phyloP scores from a whole-genome alignment of 2,797 vertebrate genomes.

The Monodelphis domestica region DNA sequence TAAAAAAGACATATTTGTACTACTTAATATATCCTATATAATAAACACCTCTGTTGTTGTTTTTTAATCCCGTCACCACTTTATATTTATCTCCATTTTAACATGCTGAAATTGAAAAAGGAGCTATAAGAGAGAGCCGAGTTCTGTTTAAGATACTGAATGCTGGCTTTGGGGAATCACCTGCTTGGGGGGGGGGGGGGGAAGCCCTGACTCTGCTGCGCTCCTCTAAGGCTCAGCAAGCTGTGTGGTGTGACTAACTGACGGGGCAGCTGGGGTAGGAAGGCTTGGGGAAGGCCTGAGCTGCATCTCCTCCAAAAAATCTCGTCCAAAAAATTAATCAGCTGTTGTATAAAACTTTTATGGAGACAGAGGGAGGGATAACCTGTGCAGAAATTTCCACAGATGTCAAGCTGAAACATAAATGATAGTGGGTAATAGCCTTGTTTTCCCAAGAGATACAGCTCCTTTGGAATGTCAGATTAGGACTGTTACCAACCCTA shows the following conservation, averaged over 20 bases:
- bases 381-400: slow-evolving; percentile 82
- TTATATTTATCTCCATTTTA: not conserved
- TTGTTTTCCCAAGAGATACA: slow-evolving; percentile 81
- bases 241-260: slow-evolving; percentile 8
- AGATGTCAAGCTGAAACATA: slow-evolving; percentile 82
- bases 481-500: slow-evolving; percentile 79
- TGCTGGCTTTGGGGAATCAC: not conserved
- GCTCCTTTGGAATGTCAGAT: slow-evolving; percentile 86
- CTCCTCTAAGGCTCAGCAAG: not conserved
- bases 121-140: not conserved
- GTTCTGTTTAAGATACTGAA: not conserved
- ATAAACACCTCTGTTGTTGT: slow-evolving; percentile 38
- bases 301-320: slow-evolving; percentile 40
- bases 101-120: slow-evolving; percentile 42
- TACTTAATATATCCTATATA: slow-evolving; percentile 26
- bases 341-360: slow-evolving; percentile 67
- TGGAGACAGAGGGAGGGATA: slow-evolving; percentile 76
- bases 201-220: slow-evolving; percentile 33
- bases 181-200: not conserved
- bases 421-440: slow-evolving; percentile 85
- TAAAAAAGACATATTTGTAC: slow-evolving; percentile 15
- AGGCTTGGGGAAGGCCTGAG: not conserved
- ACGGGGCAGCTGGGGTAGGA: not conserved
- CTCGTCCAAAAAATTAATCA: slow-evolving; percentile 64
- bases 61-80: slow-evolving; percentile 1